Base-by-base conservation (phyloP, 2,888 invertebrate species). In the Stenurella melanura region DNA sequence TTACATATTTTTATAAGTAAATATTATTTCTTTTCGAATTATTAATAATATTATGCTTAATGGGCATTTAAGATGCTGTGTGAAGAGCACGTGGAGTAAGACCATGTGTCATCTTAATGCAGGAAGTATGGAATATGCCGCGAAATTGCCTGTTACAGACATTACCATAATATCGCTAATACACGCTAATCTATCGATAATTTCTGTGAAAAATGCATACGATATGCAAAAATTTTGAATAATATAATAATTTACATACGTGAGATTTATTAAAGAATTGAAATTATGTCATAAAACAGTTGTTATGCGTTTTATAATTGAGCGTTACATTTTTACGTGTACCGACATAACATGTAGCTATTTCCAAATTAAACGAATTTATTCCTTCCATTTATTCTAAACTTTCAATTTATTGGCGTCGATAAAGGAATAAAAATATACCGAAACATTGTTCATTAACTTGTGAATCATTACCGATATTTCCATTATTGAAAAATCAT, bases 161-260 rank as follows among this genome's bases (percentile, higher is more conserved):
- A 61, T 61, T 30, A n/a, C 34, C 30, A 10, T n/a, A 61, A 30
- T 30, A n/a, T 30, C n/a, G n/a, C n/a, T 61, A 61, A 30, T 30
- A 61, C 61, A 61, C 2, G 61, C 7, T 61, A 61, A 61, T 61
- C n/a, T 30, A 61, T 61, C 61, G 26, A 61, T 61, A 61, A 61
- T 30, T 61, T 34, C 26, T 61, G 61, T 61, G n/a, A 61, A 61
- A 61, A 61, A 30, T 30, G 34, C n/a, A 61, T 61, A 30, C 30
- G 26, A 34, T 26, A 61, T 21, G 50, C 50, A 50, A 50, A 50
- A 50, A 50, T n/a, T 50, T 50, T 50, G 15, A 50, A 50, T 50
- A 50, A 50, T 50, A 50, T 50, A 50, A 15, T 15, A 15, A 50
- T 50, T 50, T 50, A n/a, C 50, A 50, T 50, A n/a, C 5, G 7